Evolutionary conservation across 2,888 invertebrate species (phyloP).

Genomic region (Pristionchus japonicus): DNA sequence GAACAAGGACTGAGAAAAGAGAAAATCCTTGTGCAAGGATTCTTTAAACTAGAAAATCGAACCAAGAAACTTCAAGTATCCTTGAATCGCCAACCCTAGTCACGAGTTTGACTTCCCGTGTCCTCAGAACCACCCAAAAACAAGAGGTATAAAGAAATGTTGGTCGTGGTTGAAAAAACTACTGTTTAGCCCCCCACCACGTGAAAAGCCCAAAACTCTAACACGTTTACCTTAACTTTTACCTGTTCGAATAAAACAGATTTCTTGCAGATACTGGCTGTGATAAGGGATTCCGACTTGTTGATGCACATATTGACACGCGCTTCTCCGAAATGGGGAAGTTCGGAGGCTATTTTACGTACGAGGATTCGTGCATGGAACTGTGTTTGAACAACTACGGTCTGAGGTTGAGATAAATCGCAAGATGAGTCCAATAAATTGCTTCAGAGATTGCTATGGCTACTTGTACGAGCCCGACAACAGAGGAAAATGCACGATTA

Average conservation of each 20-base stretch:
- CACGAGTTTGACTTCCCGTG: too few species aligned
- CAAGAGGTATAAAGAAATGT: too few species aligned
- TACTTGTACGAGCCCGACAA: background rate
- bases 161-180: too few species aligned
- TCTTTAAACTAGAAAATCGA: too few species aligned
- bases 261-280: background rate
- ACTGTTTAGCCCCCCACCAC: too few species aligned
- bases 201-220: background rate
- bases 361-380: constrained; percentile 13
- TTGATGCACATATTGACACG: constrained; percentile 12
- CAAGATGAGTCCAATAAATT: background rate
- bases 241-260: background rate
- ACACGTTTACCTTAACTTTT: background rate
- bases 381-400: constrained; percentile 36
- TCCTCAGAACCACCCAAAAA: too few species aligned
- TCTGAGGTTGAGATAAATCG: background rate
- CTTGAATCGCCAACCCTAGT: too few species aligned
- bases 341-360: constrained; percentile 44
- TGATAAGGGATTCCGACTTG: constrained; percentile 5
- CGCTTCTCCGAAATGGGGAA: constrained; percentile 21
- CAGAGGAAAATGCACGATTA: constrained; percentile 26
- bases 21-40: too few species aligned
- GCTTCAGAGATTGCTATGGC: background rate
- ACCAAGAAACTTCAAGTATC: too few species aligned
- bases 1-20: too few species aligned